Conservation (phyloP, 2,797 vertebrate species). For the Hybognathus amarus region DNA sequence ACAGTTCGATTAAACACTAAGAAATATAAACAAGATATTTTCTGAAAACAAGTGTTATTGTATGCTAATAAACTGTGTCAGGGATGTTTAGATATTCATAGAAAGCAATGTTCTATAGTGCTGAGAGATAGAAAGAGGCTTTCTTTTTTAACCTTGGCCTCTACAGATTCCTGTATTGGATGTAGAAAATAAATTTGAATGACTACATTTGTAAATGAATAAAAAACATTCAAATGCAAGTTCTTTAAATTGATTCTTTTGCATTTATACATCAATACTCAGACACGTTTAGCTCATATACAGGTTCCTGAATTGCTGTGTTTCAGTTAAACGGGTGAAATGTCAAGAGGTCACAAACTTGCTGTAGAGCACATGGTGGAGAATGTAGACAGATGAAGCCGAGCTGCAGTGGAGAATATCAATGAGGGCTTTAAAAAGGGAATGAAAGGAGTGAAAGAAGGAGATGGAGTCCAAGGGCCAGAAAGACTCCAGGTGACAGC, state of each 20-base stretch:
- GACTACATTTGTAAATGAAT: not conserved
- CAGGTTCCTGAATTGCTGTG: slow-evolving; percentile 40
- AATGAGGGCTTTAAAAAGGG: slow-evolving; percentile 31
- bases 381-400: slow-evolving; percentile 27
- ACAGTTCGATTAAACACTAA: not conserved
- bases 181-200: not conserved
- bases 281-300: slow-evolving; percentile 27
- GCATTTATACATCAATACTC: not conserved
- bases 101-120: not conserved
- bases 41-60: not conserved
- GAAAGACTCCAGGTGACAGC: slow-evolving; percentile 18
- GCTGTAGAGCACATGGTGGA: slow-evolving; percentile 38
- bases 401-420: slow-evolving; percentile 27
- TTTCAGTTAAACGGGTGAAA: slow-evolving; percentile 49
- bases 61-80: not conserved
- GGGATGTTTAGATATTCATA: not conserved
- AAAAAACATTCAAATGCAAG: not conserved
- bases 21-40: not conserved
- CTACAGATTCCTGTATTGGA: not conserved
- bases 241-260: slow-evolving; percentile 1
- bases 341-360: slow-evolving; percentile 54
- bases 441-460: slow-evolving; percentile 10
- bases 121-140: not conserved
- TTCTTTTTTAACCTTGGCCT: not conserved
- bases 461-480: not conserved